phyloP scores from a whole-genome alignment of 2,113 vertebrate genomes.

The Anguilla japonica region DNA sequence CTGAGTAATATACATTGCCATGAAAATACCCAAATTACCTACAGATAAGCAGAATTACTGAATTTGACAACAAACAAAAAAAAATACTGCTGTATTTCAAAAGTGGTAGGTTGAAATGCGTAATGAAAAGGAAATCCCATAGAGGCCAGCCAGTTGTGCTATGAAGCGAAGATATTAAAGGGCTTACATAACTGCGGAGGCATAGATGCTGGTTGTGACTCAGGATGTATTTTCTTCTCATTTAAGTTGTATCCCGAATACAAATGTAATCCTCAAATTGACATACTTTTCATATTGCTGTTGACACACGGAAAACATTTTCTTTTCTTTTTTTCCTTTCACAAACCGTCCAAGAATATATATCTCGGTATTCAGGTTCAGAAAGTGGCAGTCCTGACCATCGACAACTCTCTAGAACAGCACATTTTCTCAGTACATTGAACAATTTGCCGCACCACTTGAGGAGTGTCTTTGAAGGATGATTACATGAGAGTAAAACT shows the following conservation, averaged over 20 bases:
- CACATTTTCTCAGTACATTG: no score
- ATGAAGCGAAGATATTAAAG: slow-evolving; percentile 5
- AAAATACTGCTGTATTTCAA: not conserved
- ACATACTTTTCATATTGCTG: not conserved
- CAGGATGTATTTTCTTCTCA: not conserved
- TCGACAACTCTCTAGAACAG: no score
- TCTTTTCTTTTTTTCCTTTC: not conserved
- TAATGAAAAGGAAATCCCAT: slow-evolving; percentile 9
- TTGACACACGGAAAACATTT: not conserved
- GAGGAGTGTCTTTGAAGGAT: no score
- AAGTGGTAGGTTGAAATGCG: not conserved
- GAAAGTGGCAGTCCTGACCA: no score
- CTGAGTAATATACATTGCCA: not conserved
- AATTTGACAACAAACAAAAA: not conserved
- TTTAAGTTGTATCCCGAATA: not conserved
- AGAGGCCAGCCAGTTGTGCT: not conserved
- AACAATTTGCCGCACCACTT: no score
- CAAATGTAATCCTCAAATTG: not conserved
- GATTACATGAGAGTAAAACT: no score
- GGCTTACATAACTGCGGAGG: not conserved
- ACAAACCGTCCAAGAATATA: not conserved
- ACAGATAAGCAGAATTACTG: not conserved
- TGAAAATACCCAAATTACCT: not conserved
- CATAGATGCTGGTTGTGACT: not conserved
- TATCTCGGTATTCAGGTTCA: no score